Conservation (phyloP, 2,113 vertebrate genomes). For the Myanophis thanlyinensis region DNA sequence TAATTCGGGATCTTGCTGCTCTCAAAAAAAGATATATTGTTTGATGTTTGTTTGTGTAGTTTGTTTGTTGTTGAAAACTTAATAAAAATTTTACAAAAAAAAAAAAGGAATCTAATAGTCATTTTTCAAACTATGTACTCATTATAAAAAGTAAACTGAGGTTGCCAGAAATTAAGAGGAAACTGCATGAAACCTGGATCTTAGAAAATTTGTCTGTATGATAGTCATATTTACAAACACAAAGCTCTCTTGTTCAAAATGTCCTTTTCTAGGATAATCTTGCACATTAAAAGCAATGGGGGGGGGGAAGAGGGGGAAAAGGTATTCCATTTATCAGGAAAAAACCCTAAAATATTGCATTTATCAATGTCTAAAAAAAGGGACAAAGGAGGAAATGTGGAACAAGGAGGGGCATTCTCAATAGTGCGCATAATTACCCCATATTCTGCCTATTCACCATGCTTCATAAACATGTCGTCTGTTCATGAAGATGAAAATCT, state of each 20-base stretch:
- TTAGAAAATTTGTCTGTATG: neutral
- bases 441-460: neutral
- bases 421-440: neutral
- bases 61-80: too few species aligned
- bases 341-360: neutral
- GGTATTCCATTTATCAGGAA: neutral
- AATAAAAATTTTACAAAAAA: too few species aligned
- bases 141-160: neutral
- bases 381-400: neutral
- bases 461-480: neutral
- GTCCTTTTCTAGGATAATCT: neutral
- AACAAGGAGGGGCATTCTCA: neutral
- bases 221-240: neutral
- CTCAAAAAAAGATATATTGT: too few species aligned
- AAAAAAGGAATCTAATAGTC: neutral
- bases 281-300: neutral
- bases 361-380: neutral
- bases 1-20: too few species aligned
- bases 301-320: neutral
- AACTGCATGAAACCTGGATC: neutral
- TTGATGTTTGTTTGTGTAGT: too few species aligned
- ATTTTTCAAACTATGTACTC: neutral
- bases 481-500: neutral
- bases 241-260: neutral
- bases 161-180: neutral